phyloP scores from a whole-genome alignment of 2,888 invertebrate species.

The Cheilosia pagana region DNA sequence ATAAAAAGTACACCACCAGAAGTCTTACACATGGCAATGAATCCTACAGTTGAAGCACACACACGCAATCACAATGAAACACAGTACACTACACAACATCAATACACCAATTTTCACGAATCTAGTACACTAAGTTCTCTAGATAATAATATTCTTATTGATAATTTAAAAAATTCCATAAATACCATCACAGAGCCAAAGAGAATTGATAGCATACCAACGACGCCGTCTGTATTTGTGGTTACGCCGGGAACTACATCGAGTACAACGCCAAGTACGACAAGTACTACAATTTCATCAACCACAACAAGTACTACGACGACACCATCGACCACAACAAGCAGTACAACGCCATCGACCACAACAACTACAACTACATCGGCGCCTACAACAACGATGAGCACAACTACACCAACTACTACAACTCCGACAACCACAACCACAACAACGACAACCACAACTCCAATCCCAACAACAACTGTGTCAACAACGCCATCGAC shows the following conservation, averaged over 20 bases:
- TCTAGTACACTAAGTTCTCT: slow-evolving; percentile 68
- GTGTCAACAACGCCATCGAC: slow-evolving; percentile 76
- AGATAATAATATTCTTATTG: slow-evolving; percentile 61
- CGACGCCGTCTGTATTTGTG: slow-evolving; percentile 61
- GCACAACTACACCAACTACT: slow-evolving; percentile 73
- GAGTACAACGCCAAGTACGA: slow-evolving; percentile 75
- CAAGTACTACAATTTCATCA: slow-evolving; percentile 74
- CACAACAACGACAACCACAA: slow-evolving; percentile 76
- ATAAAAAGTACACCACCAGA: slow-evolving; percentile 41
- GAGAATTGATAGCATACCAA: slow-evolving; percentile 55
- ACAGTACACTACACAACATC: slow-evolving; percentile 67
- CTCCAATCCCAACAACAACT: slow-evolving; percentile 71
- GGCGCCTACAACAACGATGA: slow-evolving; percentile 44
- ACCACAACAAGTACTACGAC: slow-evolving; percentile 80
- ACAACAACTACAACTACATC: slow-evolving; percentile 43
- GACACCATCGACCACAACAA: slow-evolving; percentile 78
- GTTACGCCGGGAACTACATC: slow-evolving; percentile 42
- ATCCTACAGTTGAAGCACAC: slow-evolving; percentile 23
- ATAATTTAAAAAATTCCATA: slow-evolving; percentile 72
- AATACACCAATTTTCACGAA: slow-evolving; percentile 61
- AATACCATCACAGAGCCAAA: slow-evolving; percentile 72
- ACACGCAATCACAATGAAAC: slow-evolving; percentile 63
- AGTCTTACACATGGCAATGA: slow-evolving; percentile 37
- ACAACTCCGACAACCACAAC: slow-evolving; percentile 76
- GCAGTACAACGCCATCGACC: slow-evolving; percentile 32